These are phyloP conservation scores for Lutjanus campechanus DNA, from an alignment of 2,797 vertebrate genomes.

Conservation along the genomic window DNA sequence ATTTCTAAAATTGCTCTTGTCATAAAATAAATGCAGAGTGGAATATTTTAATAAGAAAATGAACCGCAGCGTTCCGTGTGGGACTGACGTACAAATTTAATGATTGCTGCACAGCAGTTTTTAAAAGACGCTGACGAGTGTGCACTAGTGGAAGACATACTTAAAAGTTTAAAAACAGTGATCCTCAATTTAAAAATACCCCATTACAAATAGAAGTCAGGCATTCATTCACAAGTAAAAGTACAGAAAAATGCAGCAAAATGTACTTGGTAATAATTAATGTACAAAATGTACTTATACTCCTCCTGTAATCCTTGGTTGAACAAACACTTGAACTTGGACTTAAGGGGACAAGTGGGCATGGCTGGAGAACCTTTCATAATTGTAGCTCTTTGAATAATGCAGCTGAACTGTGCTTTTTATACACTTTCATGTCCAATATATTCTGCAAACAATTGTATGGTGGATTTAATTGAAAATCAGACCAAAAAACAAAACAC, in stretches of 20 bases:
- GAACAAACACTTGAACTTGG: too few relatives aligned
- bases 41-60: constrained; percentile 10
- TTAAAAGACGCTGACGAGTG: background rate
- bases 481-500: too few relatives aligned
- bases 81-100: background rate
- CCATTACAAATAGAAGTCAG: too few relatives aligned
- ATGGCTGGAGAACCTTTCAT: too few relatives aligned
- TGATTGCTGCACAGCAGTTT: background rate
- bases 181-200: background rate
- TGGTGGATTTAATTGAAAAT: too few relatives aligned
- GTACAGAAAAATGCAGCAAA: background rate
- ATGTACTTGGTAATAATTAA: background rate
- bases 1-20: constrained; percentile 31
- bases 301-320: too few relatives aligned
- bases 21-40: constrained; percentile 10
- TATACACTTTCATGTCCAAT: too few relatives aligned
- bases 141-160: background rate
- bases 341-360: too few relatives aligned
- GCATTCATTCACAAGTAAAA: too few relatives aligned
- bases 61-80: background rate
- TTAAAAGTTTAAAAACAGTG: background rate
- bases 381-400: too few relatives aligned
- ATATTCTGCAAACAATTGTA: too few relatives aligned
- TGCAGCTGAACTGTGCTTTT: too few relatives aligned
- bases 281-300: background rate